A percentile compares a stretch with the other conserved stretches of the same genome.
Evolutionary conservation across 2,797 vertebrate species (phyloP).

Genomic region (Poeciliopsis presidionis): DNA sequence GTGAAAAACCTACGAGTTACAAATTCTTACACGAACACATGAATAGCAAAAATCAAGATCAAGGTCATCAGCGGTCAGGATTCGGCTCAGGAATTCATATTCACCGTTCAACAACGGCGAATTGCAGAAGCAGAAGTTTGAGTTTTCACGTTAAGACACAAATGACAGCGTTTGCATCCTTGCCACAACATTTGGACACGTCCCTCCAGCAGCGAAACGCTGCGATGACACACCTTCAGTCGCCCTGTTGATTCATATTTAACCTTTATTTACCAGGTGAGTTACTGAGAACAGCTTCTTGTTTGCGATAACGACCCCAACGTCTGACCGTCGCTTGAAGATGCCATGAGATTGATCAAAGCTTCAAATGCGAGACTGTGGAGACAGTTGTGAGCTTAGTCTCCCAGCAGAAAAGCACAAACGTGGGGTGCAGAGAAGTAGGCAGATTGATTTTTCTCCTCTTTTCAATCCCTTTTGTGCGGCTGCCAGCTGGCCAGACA

Average conservation of each 20-base stretch:
- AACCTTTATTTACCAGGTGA: too few species aligned
- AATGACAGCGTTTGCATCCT: neutral
- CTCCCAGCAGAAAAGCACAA: conserved; percentile 22
- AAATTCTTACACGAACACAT: neutral
- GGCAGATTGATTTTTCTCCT: conserved; percentile 66
- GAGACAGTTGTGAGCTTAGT: conserved; percentile 17
- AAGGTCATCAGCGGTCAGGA: neutral
- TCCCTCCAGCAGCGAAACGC: neutral
- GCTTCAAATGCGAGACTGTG: conserved; percentile 1
- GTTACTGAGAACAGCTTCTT: too few species aligned
- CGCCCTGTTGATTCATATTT: neutral
- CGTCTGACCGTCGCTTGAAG: neutral
- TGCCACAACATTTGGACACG: neutral
- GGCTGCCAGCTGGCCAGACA: conserved; percentile 68
- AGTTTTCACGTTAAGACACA: neutral
- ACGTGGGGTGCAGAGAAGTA: conserved; percentile 45
- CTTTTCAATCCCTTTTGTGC: conserved; percentile 52
- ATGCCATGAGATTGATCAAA: neutral
- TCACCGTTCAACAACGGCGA: neutral
- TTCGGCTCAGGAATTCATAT: neutral
- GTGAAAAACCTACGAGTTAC: neutral
- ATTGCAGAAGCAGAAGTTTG: neutral
- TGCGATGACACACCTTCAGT: neutral
- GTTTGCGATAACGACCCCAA: too few species aligned
- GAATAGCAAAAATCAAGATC: neutral